Evolutionary conservation across 2,797 vertebrate species (phyloP).

Genomic region (Neosalanx taihuensis): DNA sequence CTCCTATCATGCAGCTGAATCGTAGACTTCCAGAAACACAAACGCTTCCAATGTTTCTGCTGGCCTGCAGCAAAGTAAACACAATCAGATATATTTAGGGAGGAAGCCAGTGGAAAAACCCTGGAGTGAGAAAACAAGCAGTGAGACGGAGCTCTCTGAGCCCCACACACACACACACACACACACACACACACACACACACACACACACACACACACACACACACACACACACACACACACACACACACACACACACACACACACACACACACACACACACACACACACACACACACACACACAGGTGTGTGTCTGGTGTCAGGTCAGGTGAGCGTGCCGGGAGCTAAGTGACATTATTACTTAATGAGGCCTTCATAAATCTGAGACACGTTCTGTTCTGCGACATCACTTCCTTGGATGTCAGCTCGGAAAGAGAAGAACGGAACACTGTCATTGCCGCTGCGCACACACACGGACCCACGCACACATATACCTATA

Average conservation of each 20-base stretch:
- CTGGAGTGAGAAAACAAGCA: too few species aligned
- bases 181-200: background rate
- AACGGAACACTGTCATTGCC: slow-evolving; percentile 2
- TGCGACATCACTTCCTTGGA: slow-evolving; percentile 10
- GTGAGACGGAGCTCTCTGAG: background rate
- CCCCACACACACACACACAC: slow-evolving; percentile 1
- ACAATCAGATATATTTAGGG: slow-evolving; percentile 1
- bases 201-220: background rate
- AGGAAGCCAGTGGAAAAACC: slow-evolving; percentile 6
- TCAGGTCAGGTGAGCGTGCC: too few species aligned
- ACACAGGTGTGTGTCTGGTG: background rate
- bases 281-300: background rate
- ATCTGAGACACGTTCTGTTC: slow-evolving; percentile 12
- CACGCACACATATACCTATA: background rate
- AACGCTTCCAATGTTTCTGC: background rate
- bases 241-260: slow-evolving; percentile 7
- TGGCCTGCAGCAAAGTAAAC: background rate
- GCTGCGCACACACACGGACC: background rate
- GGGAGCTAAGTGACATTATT: slow-evolving; percentile 9
- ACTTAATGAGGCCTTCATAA: slow-evolving; percentile 9
- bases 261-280: background rate
- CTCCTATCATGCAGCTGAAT: too few species aligned
- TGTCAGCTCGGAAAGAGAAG: slow-evolving; percentile 6
- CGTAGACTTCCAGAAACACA: too few species aligned
- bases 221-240: background rate